These are phyloP conservation scores for Probaryconus sp. DNA, from an alignment of 1,140 invertebrate genomes.

Conservation along the genomic window DNA sequence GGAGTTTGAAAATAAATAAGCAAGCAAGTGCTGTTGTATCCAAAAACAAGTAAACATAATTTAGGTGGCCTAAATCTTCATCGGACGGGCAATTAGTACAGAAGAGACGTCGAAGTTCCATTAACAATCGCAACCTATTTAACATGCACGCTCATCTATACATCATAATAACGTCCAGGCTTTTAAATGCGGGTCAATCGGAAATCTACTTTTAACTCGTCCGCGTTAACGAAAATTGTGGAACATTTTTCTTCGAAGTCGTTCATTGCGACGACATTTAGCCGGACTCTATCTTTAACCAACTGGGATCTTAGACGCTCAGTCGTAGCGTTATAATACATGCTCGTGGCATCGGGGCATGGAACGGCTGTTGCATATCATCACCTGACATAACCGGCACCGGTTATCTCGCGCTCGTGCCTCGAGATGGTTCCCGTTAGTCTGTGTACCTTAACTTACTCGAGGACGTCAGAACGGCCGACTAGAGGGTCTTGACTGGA, in stretches of 20 bases:
- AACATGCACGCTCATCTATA: too few relatives aligned
- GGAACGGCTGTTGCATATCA: conserved; percentile 59
- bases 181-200: conserved; percentile 44
- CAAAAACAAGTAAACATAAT: too few relatives aligned
- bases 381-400: conserved; percentile 62
- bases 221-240: conserved; percentile 12
- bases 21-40: too few relatives aligned
- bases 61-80: too few relatives aligned
- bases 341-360: conserved; percentile 23
- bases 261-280: conserved; percentile 22
- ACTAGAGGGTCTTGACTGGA: conserved; percentile 59
- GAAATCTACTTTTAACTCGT: conserved; percentile 42
- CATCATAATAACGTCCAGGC: too few relatives aligned
- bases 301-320: neutral
- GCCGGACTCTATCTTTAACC: conserved; percentile 20
- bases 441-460: conserved; percentile 52
- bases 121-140: too few relatives aligned
- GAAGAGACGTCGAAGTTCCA: too few relatives aligned
- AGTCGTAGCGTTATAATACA: conserved; percentile 21
- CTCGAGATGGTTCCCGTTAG: conserved; percentile 60
- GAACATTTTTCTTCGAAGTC: too few relatives aligned
- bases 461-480: conserved; percentile 47
- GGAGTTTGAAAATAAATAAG: too few relatives aligned
- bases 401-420: conserved; percentile 54
- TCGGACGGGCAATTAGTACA: too few relatives aligned